phyloP scores from a whole-genome alignment of 2,797 vertebrate species.

The Phylloscopus collybita region DNA sequence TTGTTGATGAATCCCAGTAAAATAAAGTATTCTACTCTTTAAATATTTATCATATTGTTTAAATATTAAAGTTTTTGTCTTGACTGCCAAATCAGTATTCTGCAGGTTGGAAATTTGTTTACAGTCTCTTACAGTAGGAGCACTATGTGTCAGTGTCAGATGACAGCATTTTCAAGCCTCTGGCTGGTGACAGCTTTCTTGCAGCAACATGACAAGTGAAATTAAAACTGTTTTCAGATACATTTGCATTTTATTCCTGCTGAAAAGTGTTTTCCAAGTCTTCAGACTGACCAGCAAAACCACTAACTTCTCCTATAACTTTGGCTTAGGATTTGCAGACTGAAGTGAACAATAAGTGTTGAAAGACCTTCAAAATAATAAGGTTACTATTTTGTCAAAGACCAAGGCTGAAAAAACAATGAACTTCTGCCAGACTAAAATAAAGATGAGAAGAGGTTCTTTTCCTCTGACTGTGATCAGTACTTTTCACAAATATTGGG shows the following conservation, averaged over 20 bases:
- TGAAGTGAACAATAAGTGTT: background rate
- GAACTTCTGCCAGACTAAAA: background rate
- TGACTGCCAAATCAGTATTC: conserved; percentile 15
- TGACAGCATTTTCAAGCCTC: background rate
- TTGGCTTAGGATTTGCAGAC: background rate
- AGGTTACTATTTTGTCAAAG: background rate
- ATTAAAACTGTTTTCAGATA: conserved; percentile 48
- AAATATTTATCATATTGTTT: conserved; percentile 28
- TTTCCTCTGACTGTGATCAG: background rate
- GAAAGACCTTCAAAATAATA: background rate
- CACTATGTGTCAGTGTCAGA: conserved; percentile 1
- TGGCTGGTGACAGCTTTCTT: conserved; percentile 28
- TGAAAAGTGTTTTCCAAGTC: background rate
- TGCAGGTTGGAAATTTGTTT: conserved; percentile 38
- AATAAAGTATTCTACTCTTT: background rate
- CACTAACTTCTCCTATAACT: background rate
- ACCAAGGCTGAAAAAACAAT: background rate
- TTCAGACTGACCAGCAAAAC: background rate
- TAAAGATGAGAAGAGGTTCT: background rate
- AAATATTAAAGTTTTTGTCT: conserved; percentile 41
- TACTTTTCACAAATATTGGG: background rate
- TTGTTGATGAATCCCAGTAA: background rate
- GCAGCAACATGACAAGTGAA: conserved; percentile 20
- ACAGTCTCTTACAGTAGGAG: conserved; percentile 5
- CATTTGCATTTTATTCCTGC: background rate